These are phyloP conservation scores for Archocentrus centrarchus DNA, from an alignment of 2,113 vertebrate species.

Conservation along the genomic window DNA sequence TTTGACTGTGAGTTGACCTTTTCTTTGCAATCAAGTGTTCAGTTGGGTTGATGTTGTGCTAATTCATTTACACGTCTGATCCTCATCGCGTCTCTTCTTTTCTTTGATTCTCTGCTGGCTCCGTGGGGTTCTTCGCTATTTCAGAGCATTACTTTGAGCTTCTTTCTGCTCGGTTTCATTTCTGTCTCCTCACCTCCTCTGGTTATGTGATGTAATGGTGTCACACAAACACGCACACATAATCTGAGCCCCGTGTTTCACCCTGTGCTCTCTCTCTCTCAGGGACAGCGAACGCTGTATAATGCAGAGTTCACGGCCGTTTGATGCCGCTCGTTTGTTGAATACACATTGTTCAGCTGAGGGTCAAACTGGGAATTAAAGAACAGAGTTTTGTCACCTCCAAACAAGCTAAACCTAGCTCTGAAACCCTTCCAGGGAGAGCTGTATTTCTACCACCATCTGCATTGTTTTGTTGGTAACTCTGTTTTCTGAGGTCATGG, in stretches of 20 bases:
- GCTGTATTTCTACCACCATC: neutral
- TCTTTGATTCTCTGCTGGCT: neutral
- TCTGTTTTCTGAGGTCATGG: slow-evolving; percentile 27
- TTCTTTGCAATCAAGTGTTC: rapidly evolving
- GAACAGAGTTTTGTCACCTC: slow-evolving; percentile 28
- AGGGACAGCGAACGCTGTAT: neutral
- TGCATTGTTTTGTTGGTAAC: neutral
- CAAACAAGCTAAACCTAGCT: neutral
- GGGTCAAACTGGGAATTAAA: slow-evolving; percentile 55
- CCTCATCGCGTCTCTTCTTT: neutral
- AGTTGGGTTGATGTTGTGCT: neutral
- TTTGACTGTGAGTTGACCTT: neutral
- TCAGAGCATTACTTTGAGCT: neutral
- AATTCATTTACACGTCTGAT: neutral
- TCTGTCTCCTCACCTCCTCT: neutral
- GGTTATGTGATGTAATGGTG: neutral
- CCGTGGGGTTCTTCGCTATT: neutral
- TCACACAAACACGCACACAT: neutral
- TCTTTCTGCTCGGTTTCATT: neutral
- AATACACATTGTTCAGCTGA: slow-evolving; percentile 55
- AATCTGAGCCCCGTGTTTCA: slow-evolving; percentile 24
- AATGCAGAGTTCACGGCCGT: slow-evolving; percentile 38
- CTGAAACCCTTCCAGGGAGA: neutral
- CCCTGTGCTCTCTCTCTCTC: slow-evolving; percentile 7
- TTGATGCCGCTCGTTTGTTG: slow-evolving; percentile 6